Evolutionary conservation across 1,140 invertebrate genomes (phyloP), one percentile per base, ranked within the genome.

Genomic region (Macrosteles quadrilineatus): DNA sequence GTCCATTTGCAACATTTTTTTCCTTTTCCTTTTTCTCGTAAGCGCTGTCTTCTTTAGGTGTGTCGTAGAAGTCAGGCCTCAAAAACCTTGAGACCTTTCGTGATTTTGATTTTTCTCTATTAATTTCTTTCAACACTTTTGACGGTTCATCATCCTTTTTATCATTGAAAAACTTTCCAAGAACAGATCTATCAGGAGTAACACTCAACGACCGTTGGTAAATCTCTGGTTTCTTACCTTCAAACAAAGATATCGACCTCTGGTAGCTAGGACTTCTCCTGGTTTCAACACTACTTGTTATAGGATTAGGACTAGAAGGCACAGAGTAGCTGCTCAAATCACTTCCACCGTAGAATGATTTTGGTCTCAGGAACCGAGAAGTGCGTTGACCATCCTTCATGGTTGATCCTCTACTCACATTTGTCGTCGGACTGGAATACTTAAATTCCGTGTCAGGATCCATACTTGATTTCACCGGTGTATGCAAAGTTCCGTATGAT

Each of bases 31-130:
- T 88, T 68, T 89, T 89, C 0, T 85, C 81, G 72, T 87, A 87
- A n/a, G 84, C 79, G 77, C 85, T 90, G 71, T 91, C 89, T 72
- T 91, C 89, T 45, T 85, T 78, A 0, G 88, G 86, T 0, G 89
- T 83, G 65, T 92, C 91, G 74, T 90, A 93, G 76, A 93, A 92
- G 76, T 93, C 91, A 0, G 91, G 89, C 12, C 91, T 81, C 63
- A 92, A 78, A 77, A 91, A 91, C 70, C 90, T 82, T 14, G 90
- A 91, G 45, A 90, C 85, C 68, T 87, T 82, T 29, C 86, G 84
- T 30, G 32, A 50, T 50, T 47, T 68, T 19, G 55, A 30, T 40
- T 43, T 68, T 27, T 55, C 55, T 59, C 40, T 21, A 36, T 29
- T 69, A 25, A 11, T 23, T 23, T 27, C 11, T 29, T 67, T 30